Evolutionary conservation across 2,888 invertebrate genomes (phyloP).

Genomic region (Ernsta delagoae): DNA sequence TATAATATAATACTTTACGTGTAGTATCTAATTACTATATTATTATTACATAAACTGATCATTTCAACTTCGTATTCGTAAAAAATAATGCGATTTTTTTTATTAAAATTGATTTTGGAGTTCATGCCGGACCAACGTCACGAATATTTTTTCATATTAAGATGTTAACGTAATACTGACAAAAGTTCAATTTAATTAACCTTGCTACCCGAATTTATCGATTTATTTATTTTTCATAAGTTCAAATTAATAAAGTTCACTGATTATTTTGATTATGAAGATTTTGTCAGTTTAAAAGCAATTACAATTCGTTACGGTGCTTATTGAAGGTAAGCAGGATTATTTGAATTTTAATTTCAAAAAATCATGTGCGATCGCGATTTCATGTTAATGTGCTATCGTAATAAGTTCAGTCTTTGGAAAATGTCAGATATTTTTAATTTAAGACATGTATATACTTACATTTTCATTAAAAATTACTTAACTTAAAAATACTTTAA

Average conservation of each 20-base stretch:
- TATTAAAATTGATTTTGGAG: too few relatives aligned
- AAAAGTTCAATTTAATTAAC: too few relatives aligned
- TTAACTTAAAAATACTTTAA: neutral
- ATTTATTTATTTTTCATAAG: too few relatives aligned
- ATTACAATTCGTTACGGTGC: neutral
- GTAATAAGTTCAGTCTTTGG: conserved; percentile 7
- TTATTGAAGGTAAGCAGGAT: neutral
- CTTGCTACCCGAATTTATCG: too few relatives aligned
- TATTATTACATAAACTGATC: too few relatives aligned
- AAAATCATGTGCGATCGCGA: conserved; percentile 1
- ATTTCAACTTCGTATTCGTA: too few relatives aligned
- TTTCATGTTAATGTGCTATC: conserved; percentile 4
- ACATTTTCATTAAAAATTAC: neutral
- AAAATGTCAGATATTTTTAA: conserved; percentile 4
- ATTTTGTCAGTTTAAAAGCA: neutral
- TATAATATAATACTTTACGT: too few relatives aligned
- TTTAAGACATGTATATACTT: neutral
- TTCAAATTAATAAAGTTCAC: neutral
- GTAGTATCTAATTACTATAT: too few relatives aligned
- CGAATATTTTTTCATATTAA: too few relatives aligned
- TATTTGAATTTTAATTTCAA: conserved; percentile 10
- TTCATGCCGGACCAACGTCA: too few relatives aligned
- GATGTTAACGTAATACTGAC: too few relatives aligned
- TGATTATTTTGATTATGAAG: neutral
- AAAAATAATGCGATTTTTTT: too few relatives aligned